Evolutionary conservation across 2,113 vertebrate genomes (phyloP).

Genomic region (Hydrolagus affinis): DNA sequence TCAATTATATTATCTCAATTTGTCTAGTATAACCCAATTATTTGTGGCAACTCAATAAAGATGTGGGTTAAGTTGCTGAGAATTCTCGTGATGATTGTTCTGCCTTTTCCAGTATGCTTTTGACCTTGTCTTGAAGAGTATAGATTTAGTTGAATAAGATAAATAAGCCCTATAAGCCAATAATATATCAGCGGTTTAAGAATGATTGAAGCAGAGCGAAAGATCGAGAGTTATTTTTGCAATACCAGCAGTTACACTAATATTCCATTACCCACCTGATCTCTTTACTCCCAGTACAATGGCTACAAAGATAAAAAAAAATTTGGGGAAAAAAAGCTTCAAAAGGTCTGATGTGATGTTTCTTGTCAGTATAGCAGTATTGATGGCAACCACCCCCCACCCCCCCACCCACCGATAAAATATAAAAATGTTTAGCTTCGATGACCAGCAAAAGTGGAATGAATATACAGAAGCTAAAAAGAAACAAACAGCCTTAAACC

Average conservation of each 20-base stretch:
- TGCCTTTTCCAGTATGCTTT: background rate
- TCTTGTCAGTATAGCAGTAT: too few relatives aligned
- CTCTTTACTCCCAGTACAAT: background rate
- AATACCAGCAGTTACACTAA: background rate
- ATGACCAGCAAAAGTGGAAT: background rate
- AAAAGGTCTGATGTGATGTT: background rate
- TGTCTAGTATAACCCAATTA: background rate
- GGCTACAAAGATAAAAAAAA: background rate
- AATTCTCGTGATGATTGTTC: background rate
- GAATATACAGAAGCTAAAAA: background rate
- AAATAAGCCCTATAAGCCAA: background rate
- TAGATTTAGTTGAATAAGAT: conserved; percentile 23
- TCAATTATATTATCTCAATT: background rate
- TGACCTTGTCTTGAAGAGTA: background rate
- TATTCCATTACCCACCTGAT: background rate
- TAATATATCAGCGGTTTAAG: background rate
- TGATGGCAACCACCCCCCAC: too few relatives aligned
- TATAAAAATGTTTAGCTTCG: background rate
- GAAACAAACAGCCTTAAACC: background rate
- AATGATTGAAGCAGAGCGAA: background rate
- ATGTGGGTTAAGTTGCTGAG: background rate
- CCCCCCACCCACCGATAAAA: background rate
- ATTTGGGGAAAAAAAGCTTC: background rate
- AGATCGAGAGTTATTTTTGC: background rate
- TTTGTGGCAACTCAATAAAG: conserved; percentile 12